These are phyloP conservation scores for Galeopterus variegatus DNA, from an alignment of 2,113 vertebrate species.

Conservation along the genomic window DNA sequence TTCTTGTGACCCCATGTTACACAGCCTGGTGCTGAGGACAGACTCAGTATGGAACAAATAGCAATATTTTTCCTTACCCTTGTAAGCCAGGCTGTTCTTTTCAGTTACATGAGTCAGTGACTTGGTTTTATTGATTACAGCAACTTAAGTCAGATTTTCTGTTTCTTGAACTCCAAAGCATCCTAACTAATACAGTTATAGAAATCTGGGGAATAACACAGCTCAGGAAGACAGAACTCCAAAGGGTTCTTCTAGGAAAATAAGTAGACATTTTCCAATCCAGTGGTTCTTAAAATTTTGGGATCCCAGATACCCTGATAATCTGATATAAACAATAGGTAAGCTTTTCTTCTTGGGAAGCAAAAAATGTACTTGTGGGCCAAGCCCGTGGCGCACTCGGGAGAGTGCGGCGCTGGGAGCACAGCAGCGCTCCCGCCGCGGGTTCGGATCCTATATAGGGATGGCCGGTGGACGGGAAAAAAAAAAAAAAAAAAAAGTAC, in stretches of 20 bases:
- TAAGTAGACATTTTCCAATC: background rate
- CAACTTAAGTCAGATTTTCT: slow-evolving; percentile 36
- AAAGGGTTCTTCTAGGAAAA: background rate
- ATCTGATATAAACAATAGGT: background rate
- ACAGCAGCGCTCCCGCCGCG: no score
- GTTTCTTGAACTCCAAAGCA: background rate
- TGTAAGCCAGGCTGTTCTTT: background rate
- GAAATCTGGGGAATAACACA: background rate
- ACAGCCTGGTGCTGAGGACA: background rate
- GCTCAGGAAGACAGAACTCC: background rate
- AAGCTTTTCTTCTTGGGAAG: background rate
- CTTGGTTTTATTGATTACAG: slow-evolving; percentile 21
- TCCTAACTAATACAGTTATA: slow-evolving; percentile 6
- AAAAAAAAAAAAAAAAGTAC: no score
- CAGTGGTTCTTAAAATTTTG: background rate
- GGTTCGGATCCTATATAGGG: no score
- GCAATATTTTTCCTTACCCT: background rate
- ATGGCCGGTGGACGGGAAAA: no score
- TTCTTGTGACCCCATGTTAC: background rate
- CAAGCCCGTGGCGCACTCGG: no score
- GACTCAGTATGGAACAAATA: background rate
- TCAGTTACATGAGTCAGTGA: background rate
- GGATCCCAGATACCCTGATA: background rate
- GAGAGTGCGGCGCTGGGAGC: no score
- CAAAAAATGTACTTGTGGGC: no score